These are phyloP conservation scores for Podarcis cretensis DNA, from an alignment of 2,113 vertebrate genomes.

Conservation along the genomic window DNA sequence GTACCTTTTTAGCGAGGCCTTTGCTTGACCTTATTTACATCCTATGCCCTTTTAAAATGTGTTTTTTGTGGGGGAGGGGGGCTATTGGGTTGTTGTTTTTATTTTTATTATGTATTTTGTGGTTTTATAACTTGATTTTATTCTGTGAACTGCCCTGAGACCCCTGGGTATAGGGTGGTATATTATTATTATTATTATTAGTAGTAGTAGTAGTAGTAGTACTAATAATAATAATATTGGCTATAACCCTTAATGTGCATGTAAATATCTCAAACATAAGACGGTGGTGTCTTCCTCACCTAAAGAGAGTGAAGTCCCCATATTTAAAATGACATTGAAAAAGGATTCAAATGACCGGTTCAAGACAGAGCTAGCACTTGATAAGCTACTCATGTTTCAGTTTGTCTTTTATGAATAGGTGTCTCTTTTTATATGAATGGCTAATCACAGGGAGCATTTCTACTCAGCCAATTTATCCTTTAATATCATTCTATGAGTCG, in stretches of 20 bases:
- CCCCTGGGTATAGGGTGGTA: no score
- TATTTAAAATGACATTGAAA: not conserved
- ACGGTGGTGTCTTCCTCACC: not conserved
- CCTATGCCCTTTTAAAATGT: no score
- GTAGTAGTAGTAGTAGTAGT: accelerated
- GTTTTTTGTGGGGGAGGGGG: no score
- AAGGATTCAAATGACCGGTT: not conserved
- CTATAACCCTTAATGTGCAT: no score
- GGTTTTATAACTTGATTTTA: no score
- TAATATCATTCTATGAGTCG: not conserved
- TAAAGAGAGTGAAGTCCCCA: not conserved
- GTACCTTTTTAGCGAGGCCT: no score
- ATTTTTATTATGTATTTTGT: no score
- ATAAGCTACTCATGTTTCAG: not conserved
- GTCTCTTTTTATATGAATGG: not conserved
- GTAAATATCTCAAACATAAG: not conserved
- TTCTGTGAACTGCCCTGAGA: no score
- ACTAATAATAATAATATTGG: no score
- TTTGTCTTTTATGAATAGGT: not conserved
- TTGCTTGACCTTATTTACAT: no score
- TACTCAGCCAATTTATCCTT: not conserved
- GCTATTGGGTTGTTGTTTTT: no score
- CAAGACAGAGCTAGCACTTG: not conserved
- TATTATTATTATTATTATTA: no score
- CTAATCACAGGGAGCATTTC: not conserved